Evolutionary conservation across 2,797 vertebrate genomes (phyloP), one percentile per base, ranked within the genome.

Genomic region (Sternotherus odoratus): DNA sequence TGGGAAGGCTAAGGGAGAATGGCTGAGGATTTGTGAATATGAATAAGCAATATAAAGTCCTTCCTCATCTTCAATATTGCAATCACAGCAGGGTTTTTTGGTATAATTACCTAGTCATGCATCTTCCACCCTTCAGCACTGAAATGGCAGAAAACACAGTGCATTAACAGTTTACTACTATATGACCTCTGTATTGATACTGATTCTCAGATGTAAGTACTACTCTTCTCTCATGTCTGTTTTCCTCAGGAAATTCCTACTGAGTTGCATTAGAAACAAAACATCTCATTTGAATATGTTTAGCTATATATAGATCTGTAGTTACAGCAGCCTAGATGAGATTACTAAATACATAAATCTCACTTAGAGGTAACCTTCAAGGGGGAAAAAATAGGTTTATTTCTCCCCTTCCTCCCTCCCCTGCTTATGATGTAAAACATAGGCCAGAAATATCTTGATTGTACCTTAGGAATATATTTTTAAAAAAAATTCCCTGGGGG

Each of bases 311-410:
- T 60, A 69, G 85, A 69, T 51, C 51, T 94, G 86, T 93, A 24
- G 57, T 84, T 79, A 36, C 51, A 87, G 48, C 53, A 88, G 2
- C 6, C 28, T 57, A 79, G 66, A 60, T 39, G n/a, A 86, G 57
- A 92, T 57, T 60, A 92, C 56, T 86, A 95, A 95, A 77, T 43
- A 48, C 39, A 74, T 74, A 43, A 46, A 8, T 92, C 66, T 77
- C 91, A 81, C 33, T 63, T 53, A 81, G 88, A 92, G 80, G 50
- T 26, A 89, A 77, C 24, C n/a, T 77, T 69, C 36, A 81, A 82
- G 56, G 0, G 1, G 17, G 81, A 17, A 93, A 86, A 17, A 23
- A n/a, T 57, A 57, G 39, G 66, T 3, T 1, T 48, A 66, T 88
- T 92, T 72, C 69, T 46, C 72, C 26, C 54, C 26, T 56, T 84